These are phyloP conservation scores for Loris lydekkerianus DNA, from an alignment of 2,797 vertebrate species.

Conservation along the genomic window DNA sequence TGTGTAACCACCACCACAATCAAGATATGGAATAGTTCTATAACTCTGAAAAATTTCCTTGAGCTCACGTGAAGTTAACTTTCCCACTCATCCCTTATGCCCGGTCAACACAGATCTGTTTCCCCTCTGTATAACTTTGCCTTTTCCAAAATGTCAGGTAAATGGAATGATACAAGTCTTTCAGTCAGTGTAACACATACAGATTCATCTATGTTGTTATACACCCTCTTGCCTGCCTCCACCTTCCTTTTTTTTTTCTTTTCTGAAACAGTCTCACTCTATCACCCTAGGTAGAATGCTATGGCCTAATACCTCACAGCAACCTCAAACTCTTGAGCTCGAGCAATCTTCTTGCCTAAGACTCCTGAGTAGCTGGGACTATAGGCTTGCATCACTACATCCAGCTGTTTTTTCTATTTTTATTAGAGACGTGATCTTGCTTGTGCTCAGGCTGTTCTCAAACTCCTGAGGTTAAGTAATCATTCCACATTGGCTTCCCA, in stretches of 20 bases:
- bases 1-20: constrained; percentile 10
- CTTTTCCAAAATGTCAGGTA: constrained; percentile 13
- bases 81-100: not conserved
- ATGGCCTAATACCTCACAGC: too few species aligned
- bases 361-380: too few species aligned
- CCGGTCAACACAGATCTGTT: not conserved
- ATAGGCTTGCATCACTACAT: too few species aligned
- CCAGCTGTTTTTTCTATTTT: too few species aligned
- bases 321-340: too few species aligned
- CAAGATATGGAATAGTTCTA: not conserved
- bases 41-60: not conserved
- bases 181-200: not conserved
- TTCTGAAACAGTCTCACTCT: too few species aligned
- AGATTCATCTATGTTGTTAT: not conserved
- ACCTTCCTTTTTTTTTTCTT: not conserved
- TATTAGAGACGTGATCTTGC: too few species aligned
- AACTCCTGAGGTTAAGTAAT: too few species aligned
- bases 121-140: not conserved
- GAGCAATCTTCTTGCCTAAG: too few species aligned
- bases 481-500: too few species aligned
- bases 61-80: not conserved
- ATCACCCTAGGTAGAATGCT: too few species aligned
- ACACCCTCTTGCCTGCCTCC: not conserved
- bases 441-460: too few species aligned
- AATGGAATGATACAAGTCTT: not conserved